Conservation (phyloP, 2,888 invertebrate species). For the Clepsis dumicolana region DNA sequence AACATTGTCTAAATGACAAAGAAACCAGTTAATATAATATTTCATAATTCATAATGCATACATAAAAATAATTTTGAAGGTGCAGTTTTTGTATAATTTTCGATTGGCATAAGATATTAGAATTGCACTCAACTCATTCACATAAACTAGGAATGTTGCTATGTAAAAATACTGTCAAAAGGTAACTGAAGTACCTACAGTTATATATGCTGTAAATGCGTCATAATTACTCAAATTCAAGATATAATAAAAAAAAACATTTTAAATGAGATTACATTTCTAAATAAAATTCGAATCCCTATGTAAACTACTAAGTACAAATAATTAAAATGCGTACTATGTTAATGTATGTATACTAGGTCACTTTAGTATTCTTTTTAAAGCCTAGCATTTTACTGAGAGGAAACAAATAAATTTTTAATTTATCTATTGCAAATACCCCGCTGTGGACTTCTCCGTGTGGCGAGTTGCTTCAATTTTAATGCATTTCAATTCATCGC, state of each 20-base stretch:
- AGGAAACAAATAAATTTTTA: too few species aligned
- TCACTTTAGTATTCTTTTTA: background rate
- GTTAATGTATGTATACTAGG: background rate
- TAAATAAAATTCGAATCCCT: constrained; percentile 15
- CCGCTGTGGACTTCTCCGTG: too few species aligned
- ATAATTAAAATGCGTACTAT: constrained; percentile 16
- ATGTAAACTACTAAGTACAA: constrained; percentile 18
- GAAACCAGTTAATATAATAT: background rate
- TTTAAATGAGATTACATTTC: constrained; percentile 29
- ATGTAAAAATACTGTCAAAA: constrained; percentile 4
- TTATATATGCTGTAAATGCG: background rate
- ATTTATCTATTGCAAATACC: too few species aligned
- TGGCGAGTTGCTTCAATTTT: too few species aligned
- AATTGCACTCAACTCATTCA: background rate
- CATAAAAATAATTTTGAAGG: too few species aligned
- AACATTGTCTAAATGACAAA: background rate
- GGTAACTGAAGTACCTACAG: background rate
- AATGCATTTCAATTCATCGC: too few species aligned
- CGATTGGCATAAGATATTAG: background rate
- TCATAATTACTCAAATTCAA: constrained; percentile 9
- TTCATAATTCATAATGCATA: too few species aligned
- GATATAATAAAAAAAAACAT: constrained; percentile 12
- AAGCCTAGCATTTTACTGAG: background rate
- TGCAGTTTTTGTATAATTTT: too few species aligned
- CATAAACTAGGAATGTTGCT: background rate